Conservation (phyloP, 2,113 vertebrate genomes). For the Sebastes schlegelii region DNA sequence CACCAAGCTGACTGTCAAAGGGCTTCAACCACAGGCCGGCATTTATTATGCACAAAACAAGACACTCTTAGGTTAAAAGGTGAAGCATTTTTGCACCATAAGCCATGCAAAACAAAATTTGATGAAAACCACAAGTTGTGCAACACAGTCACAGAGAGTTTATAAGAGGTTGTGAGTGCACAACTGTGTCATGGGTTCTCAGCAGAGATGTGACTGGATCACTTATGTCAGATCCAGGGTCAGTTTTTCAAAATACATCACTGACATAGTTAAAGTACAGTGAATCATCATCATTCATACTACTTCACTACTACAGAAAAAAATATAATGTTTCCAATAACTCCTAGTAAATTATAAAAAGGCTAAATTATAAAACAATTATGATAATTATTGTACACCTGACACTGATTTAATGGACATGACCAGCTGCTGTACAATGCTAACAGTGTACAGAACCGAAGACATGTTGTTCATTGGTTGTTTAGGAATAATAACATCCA, state of each 20-base stretch:
- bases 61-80: not conserved
- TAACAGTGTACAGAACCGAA: not conserved
- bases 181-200: not conserved
- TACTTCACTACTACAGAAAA: not conserved
- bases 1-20: too few relatives aligned
- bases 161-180: not conserved
- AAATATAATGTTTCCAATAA: not conserved
- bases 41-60: not conserved
- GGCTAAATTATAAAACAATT: too few relatives aligned
- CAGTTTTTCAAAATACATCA: constrained; percentile 16
- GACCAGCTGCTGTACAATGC: not conserved
- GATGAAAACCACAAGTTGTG: not conserved
- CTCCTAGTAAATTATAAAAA: too few relatives aligned
- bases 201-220: not conserved
- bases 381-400: too few relatives aligned
- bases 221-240: not conserved
- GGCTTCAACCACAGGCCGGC: too few relatives aligned
- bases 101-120: not conserved
- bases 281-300: not conserved
- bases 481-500: not conserved
- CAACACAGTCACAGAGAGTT: not conserved
- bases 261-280: not conserved
- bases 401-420: not conserved
- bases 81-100: not conserved
- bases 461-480: not conserved